Percentiles rank a stretch among this genome's conserved stretches.
Evolutionary conservation across 2,888 invertebrate species (phyloP).

Genomic region (Crepidodera aurea): DNA sequence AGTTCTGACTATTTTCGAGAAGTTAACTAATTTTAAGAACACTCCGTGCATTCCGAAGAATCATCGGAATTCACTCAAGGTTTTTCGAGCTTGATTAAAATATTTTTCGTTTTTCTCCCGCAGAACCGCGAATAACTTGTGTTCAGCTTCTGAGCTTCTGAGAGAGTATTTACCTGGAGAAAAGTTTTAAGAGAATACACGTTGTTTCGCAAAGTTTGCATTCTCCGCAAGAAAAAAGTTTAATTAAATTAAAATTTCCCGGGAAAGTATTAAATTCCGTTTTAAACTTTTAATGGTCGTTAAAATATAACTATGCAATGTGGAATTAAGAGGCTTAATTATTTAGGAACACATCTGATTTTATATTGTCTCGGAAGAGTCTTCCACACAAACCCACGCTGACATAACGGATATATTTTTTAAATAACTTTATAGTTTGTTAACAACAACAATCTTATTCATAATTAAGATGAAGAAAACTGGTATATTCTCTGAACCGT

Average conservation of each 20-base stretch:
- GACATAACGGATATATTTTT: too few relatives aligned
- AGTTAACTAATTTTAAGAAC: constrained; percentile 38
- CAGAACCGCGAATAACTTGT: not conserved
- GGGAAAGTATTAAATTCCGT: constrained; percentile 11
- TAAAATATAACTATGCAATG: not conserved
- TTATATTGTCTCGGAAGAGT: too few relatives aligned
- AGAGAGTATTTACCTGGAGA: constrained; percentile 1
- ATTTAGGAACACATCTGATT: not conserved
- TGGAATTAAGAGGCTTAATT: not conserved
- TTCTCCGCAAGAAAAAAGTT: constrained; percentile 7
- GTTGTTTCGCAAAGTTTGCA: constrained; percentile 19
- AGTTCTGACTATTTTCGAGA: constrained; percentile 42
- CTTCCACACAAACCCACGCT: too few relatives aligned
- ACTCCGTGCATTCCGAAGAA: constrained; percentile 24
- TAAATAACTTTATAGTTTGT: too few relatives aligned
- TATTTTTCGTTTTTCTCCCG: constrained; percentile 25
- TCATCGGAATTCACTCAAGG: constrained; percentile 17
- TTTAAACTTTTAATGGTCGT: constrained; percentile 12
- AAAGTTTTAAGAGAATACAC: constrained; percentile 6
- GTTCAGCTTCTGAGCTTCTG: constrained; percentile 1
- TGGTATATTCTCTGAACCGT: too few relatives aligned
- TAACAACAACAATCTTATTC: too few relatives aligned
- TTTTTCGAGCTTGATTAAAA: constrained; percentile 28
- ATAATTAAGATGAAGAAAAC: too few relatives aligned
- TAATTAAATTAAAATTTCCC: constrained; percentile 8